These are phyloP conservation scores for Scelioninae gen. 2 DNA, from an alignment of 2,888 invertebrate genomes.

Conservation along the genomic window DNA sequence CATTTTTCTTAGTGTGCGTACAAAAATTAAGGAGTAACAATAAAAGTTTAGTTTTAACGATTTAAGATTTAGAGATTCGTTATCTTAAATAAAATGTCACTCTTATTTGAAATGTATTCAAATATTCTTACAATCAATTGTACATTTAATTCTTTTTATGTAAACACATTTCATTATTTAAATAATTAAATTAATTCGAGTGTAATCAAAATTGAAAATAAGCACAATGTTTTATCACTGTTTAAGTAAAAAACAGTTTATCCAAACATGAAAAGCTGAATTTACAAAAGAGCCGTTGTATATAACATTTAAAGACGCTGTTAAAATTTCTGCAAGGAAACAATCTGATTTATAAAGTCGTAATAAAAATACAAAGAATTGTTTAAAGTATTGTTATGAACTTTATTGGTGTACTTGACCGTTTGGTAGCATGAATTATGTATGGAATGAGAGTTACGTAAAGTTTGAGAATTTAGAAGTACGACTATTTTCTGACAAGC, in stretches of 20 bases:
- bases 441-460: constrained; percentile 27
- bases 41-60: too few relatives aligned
- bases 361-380: not conserved
- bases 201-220: too few relatives aligned
- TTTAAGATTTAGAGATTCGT: too few relatives aligned
- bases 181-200: too few relatives aligned
- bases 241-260: not conserved
- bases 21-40: too few relatives aligned
- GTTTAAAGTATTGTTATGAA: constrained; percentile 22
- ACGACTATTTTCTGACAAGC: constrained; percentile 14
- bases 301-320: not conserved
- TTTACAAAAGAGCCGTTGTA: not conserved
- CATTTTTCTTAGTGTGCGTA: too few relatives aligned
- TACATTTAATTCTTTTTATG: too few relatives aligned
- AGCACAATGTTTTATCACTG: too few relatives aligned
- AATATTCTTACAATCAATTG: too few relatives aligned
- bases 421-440: constrained; percentile 28
- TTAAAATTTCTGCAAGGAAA: not conserved
- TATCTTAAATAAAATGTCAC: too few relatives aligned
- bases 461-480: constrained; percentile 16
- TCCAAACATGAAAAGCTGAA: not conserved
- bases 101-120: too few relatives aligned
- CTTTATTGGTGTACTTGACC: constrained; percentile 30
- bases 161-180: too few relatives aligned
- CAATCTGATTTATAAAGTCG: constrained; percentile 1